Evolutionary conservation across 2,888 invertebrate species (phyloP).

Genomic region (Eupithecia abbreviata): DNA sequence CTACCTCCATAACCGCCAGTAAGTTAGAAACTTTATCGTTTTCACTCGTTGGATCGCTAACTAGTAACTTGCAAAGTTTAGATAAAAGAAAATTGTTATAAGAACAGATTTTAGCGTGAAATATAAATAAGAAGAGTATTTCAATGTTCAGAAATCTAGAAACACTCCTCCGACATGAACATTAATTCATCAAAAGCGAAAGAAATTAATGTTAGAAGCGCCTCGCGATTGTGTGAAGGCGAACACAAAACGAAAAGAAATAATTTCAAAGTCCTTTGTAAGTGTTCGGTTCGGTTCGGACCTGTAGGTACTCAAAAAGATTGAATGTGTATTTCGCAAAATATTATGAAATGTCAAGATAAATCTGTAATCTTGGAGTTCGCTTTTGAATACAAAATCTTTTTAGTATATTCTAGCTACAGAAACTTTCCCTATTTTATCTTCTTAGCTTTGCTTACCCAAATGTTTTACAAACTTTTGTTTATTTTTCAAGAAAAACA

Average conservation of each 20-base stretch:
- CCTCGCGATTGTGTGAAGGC: constrained; percentile 7
- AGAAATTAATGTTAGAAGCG: constrained; percentile 6
- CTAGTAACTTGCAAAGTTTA: neutral
- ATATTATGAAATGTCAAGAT: constrained; percentile 5
- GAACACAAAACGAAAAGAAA: constrained; percentile 13
- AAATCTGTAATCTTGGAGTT: neutral
- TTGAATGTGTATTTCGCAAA: neutral
- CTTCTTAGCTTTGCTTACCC: neutral
- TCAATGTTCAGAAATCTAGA: neutral
- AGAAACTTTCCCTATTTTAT: neutral
- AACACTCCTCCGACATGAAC: neutral
- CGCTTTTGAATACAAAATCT: neutral
- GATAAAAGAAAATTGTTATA: neutral
- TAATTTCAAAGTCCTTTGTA: constrained; percentile 7
- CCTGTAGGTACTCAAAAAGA: neutral
- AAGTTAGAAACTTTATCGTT: neutral
- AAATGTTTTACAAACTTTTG: neutral
- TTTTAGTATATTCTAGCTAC: neutral
- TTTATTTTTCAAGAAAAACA: constrained; percentile 8
- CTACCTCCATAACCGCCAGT: neutral
- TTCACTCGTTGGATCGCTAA: neutral
- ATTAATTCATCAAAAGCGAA: constrained; percentile 12
- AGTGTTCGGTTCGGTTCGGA: neutral
- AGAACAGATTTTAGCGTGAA: neutral
- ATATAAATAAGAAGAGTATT: neutral